These are phyloP conservation scores for Cochlearius cochlearius DNA, from an alignment of 2,113 vertebrate species.

Conservation along the genomic window DNA sequence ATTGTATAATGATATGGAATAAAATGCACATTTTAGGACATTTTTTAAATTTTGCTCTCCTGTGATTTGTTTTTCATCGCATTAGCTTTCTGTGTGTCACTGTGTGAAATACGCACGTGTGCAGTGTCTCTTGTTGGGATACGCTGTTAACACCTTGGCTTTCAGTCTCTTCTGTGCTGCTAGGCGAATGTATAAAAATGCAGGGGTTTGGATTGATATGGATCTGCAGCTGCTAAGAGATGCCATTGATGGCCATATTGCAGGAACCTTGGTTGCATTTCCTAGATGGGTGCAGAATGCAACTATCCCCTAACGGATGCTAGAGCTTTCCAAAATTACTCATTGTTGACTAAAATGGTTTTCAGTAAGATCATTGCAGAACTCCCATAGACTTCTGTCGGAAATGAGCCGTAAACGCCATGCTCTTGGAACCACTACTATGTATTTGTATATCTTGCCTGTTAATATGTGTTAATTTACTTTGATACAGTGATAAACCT, in stretches of 20 bases:
- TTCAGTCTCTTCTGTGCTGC: neutral
- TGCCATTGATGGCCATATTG: neutral
- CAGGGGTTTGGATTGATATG: neutral
- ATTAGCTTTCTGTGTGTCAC: neutral
- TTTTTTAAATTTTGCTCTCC: constrained; percentile 78
- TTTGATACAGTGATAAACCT: neutral
- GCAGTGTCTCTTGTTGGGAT: neutral
- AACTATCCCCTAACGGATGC: accelerated
- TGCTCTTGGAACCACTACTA: neutral
- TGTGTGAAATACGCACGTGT: neutral
- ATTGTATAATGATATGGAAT: constrained; percentile 90
- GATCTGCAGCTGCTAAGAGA: neutral
- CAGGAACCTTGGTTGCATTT: neutral
- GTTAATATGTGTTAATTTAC: neutral
- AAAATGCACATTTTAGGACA: constrained; percentile 88
- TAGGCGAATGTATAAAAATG: neutral
- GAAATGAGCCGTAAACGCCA: neutral
- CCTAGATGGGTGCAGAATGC: neutral
- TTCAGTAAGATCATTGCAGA: neutral
- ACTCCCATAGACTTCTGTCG: neutral
- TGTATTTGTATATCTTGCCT: neutral
- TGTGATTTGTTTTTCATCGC: constrained; percentile 57
- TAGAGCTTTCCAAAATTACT: neutral
- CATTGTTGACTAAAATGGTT: neutral
- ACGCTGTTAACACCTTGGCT: accelerated